These are phyloP conservation scores for Labeo rohita DNA, from an alignment of 2,113 vertebrate genomes.

Conservation along the genomic window DNA sequence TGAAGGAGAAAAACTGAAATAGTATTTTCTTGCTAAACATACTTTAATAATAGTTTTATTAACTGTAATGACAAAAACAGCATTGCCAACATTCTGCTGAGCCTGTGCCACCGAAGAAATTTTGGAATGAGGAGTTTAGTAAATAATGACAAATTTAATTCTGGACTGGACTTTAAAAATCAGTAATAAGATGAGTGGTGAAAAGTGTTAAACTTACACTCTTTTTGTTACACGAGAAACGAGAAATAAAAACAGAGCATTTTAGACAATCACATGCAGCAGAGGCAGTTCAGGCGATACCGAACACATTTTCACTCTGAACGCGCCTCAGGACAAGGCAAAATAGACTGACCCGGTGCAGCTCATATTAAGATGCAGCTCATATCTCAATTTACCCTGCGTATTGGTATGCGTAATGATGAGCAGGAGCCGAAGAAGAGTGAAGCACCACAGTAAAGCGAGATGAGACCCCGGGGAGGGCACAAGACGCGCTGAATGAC, in stretches of 20 bases:
- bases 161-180: neutral
- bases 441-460: conserved; percentile 51
- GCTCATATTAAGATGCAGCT: conserved; percentile 59
- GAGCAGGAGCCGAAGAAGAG: conserved; percentile 52
- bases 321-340: conserved; percentile 16
- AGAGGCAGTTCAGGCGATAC: neutral
- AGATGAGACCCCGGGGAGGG: conserved; percentile 63
- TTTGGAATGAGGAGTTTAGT: neutral
- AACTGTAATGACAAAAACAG: neutral
- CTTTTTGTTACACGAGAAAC: neutral
- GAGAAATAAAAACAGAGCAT: neutral
- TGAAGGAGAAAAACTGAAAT: no score
- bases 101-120: no score
- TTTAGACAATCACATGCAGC: neutral
- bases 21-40: no score
- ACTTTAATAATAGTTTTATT: neutral
- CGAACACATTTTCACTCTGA: neutral
- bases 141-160: neutral
- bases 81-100: neutral
- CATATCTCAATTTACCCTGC: conserved; percentile 40
- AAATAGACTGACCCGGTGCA: conserved; percentile 41
- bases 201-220: neutral
- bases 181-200: neutral
- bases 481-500: conserved; percentile 68
- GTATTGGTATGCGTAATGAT: conserved; percentile 65